Base-by-base conservation (phyloP, 2,888 invertebrate species). In the Netelia melanura region DNA sequence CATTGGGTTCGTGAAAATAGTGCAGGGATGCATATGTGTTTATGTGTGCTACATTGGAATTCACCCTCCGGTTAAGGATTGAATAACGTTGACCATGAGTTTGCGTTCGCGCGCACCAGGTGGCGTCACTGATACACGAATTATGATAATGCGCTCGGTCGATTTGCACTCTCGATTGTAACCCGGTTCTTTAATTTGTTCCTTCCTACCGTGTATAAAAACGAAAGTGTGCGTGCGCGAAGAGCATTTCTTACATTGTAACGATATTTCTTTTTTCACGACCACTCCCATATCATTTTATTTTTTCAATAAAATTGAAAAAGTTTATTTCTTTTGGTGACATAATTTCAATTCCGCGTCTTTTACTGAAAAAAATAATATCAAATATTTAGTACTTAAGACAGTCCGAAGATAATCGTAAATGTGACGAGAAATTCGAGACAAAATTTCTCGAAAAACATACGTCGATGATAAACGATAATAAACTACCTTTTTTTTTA, bases 141-240 rank as follows among this genome's bases (percentile, higher is more conserved):
- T 93, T 92, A 93, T 92, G 91, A 78, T 92, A 92, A 93, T 92
- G 86, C 88, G 86, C 88, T 84, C 84, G 77, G 86, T 89, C 87
- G 87, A 67, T 81, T 86, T 58, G 52, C 74, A 56, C 67, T 77
- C 75, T 38, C 65, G 58, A 61, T 61, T 44, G 10, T 56, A 11
- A 65, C 52, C 30, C 38, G 25, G 58, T 64, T 54, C 9, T 52
- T 48, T 56, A 43, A 25, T 64, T 38, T 62, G 14, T 76, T 25
- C 25, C 25, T 58, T 43, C 74, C 65, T 17, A 70, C 17, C 11
- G 17, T 56, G 14, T 9, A 61, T 74, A 17, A 14, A 54, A 54
- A 0, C 54, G 14, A 38, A 38, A 38, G 38, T 38, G 38, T 38
- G 38, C 38, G 38, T 38, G 38, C 3, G 48, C 14, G 1, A 48